Evolutionary conservation across 2,797 vertebrate genomes (phyloP).

Genomic region (Onychomys leucogaster): DNA sequence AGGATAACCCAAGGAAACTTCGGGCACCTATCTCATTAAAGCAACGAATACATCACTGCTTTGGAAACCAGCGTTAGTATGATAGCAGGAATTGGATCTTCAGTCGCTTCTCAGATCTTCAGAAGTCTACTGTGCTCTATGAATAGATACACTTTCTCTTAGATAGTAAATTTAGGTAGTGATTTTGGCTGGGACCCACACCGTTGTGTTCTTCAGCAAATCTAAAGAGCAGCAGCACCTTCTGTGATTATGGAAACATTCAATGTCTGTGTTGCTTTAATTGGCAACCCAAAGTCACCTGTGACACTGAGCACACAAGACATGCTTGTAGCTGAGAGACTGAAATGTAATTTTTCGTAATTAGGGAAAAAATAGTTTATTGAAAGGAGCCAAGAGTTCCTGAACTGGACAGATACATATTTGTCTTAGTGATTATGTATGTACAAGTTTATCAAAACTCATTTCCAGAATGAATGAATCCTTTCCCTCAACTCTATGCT

Average conservation of each 20-base stretch:
- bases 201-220: background rate
- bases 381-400: background rate
- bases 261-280: background rate
- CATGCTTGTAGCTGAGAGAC: background rate
- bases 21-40: background rate
- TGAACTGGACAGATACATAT: background rate
- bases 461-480: conserved; percentile 26
- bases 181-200: background rate
- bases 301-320: background rate
- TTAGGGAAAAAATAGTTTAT: background rate
- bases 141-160: background rate
- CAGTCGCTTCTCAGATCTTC: background rate
- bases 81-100: background rate
- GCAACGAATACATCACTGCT: background rate
- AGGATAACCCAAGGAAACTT: background rate
- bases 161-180: background rate
- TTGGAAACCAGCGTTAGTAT: background rate
- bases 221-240: background rate
- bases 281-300: background rate
- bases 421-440: conserved; percentile 10
- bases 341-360: conserved; percentile 49
- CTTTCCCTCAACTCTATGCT: background rate
- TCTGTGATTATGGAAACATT: background rate
- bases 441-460: conserved; percentile 65
- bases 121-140: background rate